These are phyloP conservation scores for Malurus splendens DNA, from an alignment of 2,797 vertebrate species.

Conservation along the genomic window DNA sequence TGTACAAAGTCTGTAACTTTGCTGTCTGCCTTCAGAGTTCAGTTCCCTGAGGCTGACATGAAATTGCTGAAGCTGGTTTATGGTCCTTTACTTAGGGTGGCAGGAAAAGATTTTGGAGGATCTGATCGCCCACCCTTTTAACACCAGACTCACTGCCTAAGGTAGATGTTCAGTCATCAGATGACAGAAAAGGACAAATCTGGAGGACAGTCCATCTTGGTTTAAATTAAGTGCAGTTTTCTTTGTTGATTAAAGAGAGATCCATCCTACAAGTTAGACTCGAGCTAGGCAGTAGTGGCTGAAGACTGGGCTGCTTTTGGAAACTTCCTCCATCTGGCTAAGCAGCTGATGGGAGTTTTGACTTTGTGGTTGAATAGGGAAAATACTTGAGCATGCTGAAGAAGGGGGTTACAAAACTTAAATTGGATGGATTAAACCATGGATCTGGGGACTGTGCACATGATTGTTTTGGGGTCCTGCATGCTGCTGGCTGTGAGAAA, in stretches of 20 bases:
- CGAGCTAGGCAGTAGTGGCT: background rate
- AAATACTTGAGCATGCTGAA: background rate
- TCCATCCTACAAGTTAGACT: background rate
- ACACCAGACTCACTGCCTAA: background rate
- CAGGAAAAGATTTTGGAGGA: background rate
- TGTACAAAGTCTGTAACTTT: background rate
- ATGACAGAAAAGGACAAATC: background rate
- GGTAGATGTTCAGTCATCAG: background rate
- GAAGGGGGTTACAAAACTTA: background rate
- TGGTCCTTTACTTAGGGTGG: background rate
- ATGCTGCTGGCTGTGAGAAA: background rate
- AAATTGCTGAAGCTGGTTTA: background rate
- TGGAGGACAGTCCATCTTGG: background rate
- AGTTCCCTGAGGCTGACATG: background rate
- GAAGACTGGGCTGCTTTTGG: background rate
- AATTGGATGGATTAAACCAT: rapidly evolving
- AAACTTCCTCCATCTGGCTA: rapidly evolving
- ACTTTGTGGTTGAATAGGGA: background rate
- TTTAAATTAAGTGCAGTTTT: background rate
- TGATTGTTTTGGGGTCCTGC: background rate
- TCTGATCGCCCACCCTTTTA: background rate
- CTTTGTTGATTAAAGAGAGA: background rate
- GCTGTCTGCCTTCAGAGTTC: background rate
- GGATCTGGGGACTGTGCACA: background rate
- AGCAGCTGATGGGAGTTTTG: background rate